Evolutionary conservation across 2,888 invertebrate species (phyloP), one percentile per base, ranked within the genome.

Genomic region (Clistopyga incitator): DNA sequence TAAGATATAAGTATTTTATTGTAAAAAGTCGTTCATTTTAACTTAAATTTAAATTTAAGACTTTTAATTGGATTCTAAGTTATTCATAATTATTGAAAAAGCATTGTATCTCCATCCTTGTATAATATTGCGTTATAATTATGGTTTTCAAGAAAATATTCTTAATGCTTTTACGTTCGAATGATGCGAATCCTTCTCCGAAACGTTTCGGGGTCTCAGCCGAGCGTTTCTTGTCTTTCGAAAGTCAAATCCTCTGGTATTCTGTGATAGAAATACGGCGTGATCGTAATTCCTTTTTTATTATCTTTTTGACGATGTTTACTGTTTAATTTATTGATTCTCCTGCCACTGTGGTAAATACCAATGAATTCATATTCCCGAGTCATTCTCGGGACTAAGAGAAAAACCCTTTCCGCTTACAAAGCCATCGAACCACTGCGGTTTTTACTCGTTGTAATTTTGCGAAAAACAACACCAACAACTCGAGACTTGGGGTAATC

Each of bases 191-290:
- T 45, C 13, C 15, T 3, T 45, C 15, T 13, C 45, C 45, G 2
- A 45, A 45, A 45, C 13, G 15, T 15, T n/a, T n/a, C 8, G 45
- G 45, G 11, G 8, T 15, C 8, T 38, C 42, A 34, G 15, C 50
- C 75, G 64, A 47, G 50, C 23, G 61, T 54, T 52, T 13, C 20
- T 61, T 50, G 64, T 38, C 38, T 38, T 65, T 61, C 71, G 20
- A 71, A 78, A 72, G 59, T 77, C 76, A 54, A 83, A 81, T 85
- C 79, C 84, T 87, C 86, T 87, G 85, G 87, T 89, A 88, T 90
- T 90, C 89, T 88, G 84, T 87, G 86, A 90, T 90, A 87, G 82
- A 86, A 84, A 68, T 85, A 85, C 86, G 84, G 85, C 82, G 76
- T 86, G 81, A 86, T 81, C 83, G 82, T 84, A 85, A 84, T 86